Conservation (phyloP, 1,140 invertebrate species). For the Wasmannia auropunctata region DNA sequence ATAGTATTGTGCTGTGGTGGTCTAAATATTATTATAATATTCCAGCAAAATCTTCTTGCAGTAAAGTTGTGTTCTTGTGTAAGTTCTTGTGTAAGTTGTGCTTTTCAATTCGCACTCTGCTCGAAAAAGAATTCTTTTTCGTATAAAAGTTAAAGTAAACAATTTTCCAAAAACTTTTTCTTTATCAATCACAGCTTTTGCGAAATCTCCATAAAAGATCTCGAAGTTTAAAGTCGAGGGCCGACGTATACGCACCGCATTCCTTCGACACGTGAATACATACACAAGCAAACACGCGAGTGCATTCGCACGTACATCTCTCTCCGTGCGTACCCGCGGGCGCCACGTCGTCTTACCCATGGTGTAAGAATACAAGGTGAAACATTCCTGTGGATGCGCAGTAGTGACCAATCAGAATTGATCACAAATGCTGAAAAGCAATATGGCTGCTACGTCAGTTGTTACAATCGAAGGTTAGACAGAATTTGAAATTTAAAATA, state of each 20-base stretch:
- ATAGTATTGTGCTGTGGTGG: no score
- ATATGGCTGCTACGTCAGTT: no score
- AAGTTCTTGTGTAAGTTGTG: no score
- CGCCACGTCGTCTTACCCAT: conserved; percentile 44
- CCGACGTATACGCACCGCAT: not conserved
- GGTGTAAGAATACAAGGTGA: no score
- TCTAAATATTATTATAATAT: no score
- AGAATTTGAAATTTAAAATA: no score
- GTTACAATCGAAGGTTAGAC: no score
- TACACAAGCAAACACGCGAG: not conserved
- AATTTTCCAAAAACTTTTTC: not conserved
- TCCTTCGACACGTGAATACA: not conserved
- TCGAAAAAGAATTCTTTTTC: not conserved
- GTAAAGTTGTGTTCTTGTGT: no score
- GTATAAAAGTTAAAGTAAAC: not conserved
- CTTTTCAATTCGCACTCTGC: not conserved
- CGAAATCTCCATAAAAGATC: not conserved
- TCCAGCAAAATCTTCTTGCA: no score
- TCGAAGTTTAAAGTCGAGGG: not conserved
- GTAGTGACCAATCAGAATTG: no score
- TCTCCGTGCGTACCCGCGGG: not conserved
- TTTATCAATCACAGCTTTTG: not conserved
- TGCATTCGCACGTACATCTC: not conserved
- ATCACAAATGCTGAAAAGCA: no score
- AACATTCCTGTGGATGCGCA: no score